A percentile compares a stretch with the other conserved stretches of the same genome.
Conservation (phyloP, 2,113 vertebrate species). For the Eira barbara region DNA sequence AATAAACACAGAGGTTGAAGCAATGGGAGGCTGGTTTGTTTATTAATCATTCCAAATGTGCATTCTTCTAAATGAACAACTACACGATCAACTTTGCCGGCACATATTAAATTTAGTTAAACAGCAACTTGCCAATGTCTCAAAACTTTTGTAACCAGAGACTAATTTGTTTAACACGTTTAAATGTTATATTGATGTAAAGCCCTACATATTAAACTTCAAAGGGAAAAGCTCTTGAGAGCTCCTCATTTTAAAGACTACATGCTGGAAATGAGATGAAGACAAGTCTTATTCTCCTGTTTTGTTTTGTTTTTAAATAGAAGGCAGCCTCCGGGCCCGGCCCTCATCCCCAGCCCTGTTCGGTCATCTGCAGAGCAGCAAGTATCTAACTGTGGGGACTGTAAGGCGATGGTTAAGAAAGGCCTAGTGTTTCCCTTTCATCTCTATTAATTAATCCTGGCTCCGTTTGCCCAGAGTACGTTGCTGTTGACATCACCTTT, state of each 20-base stretch:
- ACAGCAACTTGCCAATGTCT: conserved; percentile 87
- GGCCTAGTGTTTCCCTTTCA: conserved; percentile 85
- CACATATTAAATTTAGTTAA: conserved; percentile 86
- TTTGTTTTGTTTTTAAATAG: conserved; percentile 78
- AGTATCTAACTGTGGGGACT: conserved; percentile 77
- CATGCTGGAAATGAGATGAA: conserved; percentile 77
- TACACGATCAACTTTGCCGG: conserved; percentile 79
- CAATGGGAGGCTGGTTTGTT: conserved; percentile 83
- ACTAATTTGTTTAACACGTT: conserved; percentile 89
- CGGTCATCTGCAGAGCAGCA: conserved; percentile 78
- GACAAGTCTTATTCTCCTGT: conserved; percentile 77
- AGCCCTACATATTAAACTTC: conserved; percentile 87
- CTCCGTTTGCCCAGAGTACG: conserved; percentile 83
- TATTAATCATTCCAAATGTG: conserved; percentile 85
- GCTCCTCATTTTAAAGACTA: conserved; percentile 83
- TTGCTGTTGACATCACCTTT: conserved; percentile 90
- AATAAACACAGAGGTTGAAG: conserved; percentile 89
- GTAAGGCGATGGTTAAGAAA: conserved; percentile 79
- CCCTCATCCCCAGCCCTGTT: conserved; percentile 70
- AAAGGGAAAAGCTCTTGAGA: conserved; percentile 86
- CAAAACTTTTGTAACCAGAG: conserved; percentile 88
- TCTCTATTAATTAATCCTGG: conserved; percentile 90
- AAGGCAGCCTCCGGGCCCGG: conserved; percentile 68
- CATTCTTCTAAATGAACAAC: conserved; percentile 85
- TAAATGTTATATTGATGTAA: conserved; percentile 86